These are phyloP conservation scores for Bombus terrestris DNA, from an alignment of 1,140 invertebrate species.

Conservation along the genomic window DNA sequence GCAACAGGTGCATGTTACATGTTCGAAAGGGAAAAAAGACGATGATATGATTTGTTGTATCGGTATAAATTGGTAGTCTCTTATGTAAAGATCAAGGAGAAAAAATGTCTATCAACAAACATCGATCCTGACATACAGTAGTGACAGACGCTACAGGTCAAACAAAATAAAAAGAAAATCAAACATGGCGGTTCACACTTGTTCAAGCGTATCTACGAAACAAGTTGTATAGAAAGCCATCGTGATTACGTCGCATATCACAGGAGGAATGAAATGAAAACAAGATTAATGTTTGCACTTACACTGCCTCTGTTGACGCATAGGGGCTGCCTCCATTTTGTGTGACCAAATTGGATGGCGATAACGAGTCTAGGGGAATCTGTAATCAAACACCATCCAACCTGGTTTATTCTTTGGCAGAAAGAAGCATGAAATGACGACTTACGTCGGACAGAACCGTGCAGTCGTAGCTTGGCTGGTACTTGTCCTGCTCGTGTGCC, in stretches of 20 bases:
- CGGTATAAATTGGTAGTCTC: background rate
- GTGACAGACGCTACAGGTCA: background rate
- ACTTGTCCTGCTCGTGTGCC: constrained; percentile 94
- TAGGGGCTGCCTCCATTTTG: constrained; percentile 76
- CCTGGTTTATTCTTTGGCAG: background rate
- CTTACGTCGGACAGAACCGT: constrained; percentile 95
- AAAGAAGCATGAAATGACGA: constrained; percentile 23
- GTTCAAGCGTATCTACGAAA: too few species aligned
- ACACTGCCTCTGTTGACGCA: constrained; percentile 74
- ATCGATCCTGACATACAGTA: background rate
- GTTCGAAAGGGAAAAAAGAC: too few species aligned
- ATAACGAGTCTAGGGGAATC: constrained; percentile 81
- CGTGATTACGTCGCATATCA: too few species aligned
- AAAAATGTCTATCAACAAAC: background rate
- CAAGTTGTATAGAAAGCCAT: too few species aligned
- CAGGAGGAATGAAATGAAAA: background rate
- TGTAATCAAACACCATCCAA: constrained; percentile 60
- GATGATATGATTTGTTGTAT: too few species aligned
- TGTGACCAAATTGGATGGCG: constrained; percentile 64
- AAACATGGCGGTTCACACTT: background rate
- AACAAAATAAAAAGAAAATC: background rate
- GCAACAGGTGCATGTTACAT: background rate
- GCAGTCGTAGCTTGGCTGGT: constrained; percentile 97
- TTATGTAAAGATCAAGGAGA: background rate
- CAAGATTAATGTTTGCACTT: constrained; percentile 42